Evolutionary conservation across 1,140 invertebrate species (phyloP), one percentile per base, ranked within the genome.

Genomic region (Drosophila nikananu): DNA sequence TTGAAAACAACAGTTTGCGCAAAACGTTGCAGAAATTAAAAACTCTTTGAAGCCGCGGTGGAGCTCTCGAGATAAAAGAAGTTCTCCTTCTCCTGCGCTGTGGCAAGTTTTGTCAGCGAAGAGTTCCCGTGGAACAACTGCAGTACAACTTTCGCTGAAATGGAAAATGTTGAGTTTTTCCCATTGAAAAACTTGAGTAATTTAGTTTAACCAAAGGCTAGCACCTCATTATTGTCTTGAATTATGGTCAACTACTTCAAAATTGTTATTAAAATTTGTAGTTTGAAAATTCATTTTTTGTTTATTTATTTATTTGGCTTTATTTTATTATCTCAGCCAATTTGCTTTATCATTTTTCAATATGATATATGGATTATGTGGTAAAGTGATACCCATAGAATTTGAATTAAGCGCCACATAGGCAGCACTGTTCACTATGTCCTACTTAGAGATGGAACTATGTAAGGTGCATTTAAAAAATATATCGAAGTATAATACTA

Each of bases 21-120:
- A 74, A 74, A 87, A 80, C 51, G 76, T 83, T 77, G 63, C 58
- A 62, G 61, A 87, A 81, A 89, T 83, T 83, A 89, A 89, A 83
- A 80, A 66, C 59, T 41, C 46, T 57, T 19, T n/a, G 61, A 46
- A 32, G 54, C 10, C 37, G 12, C 37, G 52, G 41, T 23, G 19
- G 30, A 30, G 52, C 72, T 41, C 39, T 35, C 21, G 35, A 73
- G 70, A 82, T 82, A 65, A 71, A 80, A 83, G 71, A 42, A 46
- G 72, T 80, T 80, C 35, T 37, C 32, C 35, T 59, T 51, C 66
- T 25, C 23, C 46, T 9, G 9, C 1, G 52, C 61, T 60, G 60
- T 46, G 32, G 41, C 46, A 77, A 77, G 19, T 60, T 61, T 66
- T 21, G 35, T 27, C n/a, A 19, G 21, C 39, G 13, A 58, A 19